A percentile compares a stretch with the other conserved stretches of the same genome.
These are phyloP conservation scores for Channa argus DNA, from an alignment of 2,113 vertebrate genomes.

Conservation along the genomic window DNA sequence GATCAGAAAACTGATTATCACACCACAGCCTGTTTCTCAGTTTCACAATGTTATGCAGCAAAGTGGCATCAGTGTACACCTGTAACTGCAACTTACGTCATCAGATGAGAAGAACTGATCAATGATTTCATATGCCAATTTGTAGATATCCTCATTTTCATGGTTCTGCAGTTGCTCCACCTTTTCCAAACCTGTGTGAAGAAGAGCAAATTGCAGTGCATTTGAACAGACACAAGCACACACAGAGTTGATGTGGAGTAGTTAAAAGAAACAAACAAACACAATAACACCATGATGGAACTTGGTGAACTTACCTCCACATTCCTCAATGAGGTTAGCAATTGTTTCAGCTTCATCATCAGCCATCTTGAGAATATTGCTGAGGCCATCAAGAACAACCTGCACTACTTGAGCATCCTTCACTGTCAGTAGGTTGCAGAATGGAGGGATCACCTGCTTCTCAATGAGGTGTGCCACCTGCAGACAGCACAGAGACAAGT, in stretches of 20 bases:
- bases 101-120: conserved; percentile 99
- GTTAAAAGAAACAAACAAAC: neutral
- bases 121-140: conserved; percentile 99
- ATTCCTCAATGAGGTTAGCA: conserved; percentile 98
- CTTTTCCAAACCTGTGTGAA: conserved; percentile 92
- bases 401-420: conserved; percentile 99
- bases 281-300: too few species aligned
- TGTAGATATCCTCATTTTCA: conserved; percentile 99
- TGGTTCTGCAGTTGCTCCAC: conserved; percentile 99
- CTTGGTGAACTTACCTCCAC: conserved; percentile 86
- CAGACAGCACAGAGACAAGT: neutral
- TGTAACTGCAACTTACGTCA: conserved; percentile 87
- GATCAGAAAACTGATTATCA: neutral
- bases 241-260: too few species aligned
- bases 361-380: conserved; percentile 99
- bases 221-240: too few species aligned
- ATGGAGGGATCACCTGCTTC: conserved; percentile 98
- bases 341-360: conserved; percentile 98
- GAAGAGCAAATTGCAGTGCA: neutral
- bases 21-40: too few species aligned
- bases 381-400: conserved; percentile 97
- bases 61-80: too few species aligned
- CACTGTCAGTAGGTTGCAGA: conserved; percentile 97
- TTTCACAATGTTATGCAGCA: too few species aligned
- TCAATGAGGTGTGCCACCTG: conserved; percentile 98